Base-by-base conservation (phyloP, 2,113 vertebrate genomes). In the Genyomyrus donnyi region DNA sequence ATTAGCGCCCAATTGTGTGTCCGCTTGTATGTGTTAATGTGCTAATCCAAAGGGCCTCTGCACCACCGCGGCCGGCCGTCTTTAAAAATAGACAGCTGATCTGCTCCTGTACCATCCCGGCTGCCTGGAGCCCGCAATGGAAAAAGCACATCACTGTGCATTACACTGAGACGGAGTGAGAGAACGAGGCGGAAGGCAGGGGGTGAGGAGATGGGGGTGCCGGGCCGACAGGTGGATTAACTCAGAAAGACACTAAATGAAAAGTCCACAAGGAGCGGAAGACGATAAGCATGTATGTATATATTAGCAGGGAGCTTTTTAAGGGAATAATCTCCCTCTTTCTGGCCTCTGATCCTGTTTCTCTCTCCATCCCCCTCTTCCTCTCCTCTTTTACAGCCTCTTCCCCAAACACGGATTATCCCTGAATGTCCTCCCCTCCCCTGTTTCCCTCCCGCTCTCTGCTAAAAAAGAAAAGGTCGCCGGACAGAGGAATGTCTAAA, bases 401-500 rank as follows among this genome's bases (percentile, higher is more conserved):
- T 49, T 31, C 35, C 45, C 50, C 50, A 86, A 86, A 86, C 84
- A 86, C 24, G 24, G 46, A 86, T 52, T 31, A 15, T n/a, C 45
- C 50, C 42, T 8, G 45, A 66, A 62, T 62, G 46, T 88, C 62
- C 87, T 50, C 21, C 62, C 70, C 53, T 77, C 17, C 62, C 3
- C 62, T 1, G 13, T 66, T 88, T 45, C n/a, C 24, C 52, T 84
- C 49, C 90, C 87, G 21, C 48, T 92, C 88, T 91, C 90, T 91
- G 88, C 42, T 90, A 58, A 62, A 90, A 93, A 91, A 93, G 90
- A 84, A 89, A 89, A 92, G 93, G 93, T 93, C 93, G 91, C 39
- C 88, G 89, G 91, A 93, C 91, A 89, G 70, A 93, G 92, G 94
- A 96, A 96, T 95, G 93, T 94, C 93, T 92, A 92, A 91, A 94